These are phyloP conservation scores for Sturnus vulgaris DNA, from an alignment of 2,113 vertebrate genomes.

Conservation along the genomic window DNA sequence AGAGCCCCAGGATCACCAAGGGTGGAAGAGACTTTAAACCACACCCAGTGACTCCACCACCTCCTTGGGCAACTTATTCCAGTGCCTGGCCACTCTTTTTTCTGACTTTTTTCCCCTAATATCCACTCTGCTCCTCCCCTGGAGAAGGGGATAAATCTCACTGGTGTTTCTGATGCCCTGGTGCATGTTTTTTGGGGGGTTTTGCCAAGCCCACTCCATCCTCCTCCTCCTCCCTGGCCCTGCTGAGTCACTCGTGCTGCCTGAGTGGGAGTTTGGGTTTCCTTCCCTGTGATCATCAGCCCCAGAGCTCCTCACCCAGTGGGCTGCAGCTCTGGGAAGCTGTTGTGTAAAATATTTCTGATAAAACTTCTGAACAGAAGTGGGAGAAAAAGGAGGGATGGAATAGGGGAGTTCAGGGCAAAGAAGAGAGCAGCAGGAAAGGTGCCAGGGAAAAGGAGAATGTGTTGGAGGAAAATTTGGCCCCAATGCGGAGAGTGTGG, in stretches of 20 bases:
- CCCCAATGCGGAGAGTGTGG: no score
- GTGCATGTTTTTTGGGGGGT: not conserved
- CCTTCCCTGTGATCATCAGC: not conserved
- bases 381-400: not conserved
- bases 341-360: not conserved
- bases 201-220: not conserved
- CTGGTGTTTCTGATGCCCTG: not conserved
- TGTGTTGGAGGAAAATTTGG: not conserved
- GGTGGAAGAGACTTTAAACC: not conserved
- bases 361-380: not conserved
- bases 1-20: not conserved
- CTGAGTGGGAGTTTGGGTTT: not conserved
- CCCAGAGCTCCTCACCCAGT: not conserved
- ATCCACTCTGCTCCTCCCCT: not conserved
- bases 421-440: not conserved
- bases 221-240: not conserved
- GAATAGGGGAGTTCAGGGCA: not conserved
- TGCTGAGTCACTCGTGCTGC: not conserved
- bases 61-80: not conserved
- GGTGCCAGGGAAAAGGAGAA: not conserved
- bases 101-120: no score
- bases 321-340: not conserved
- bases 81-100: not conserved
- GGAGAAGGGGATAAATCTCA: not conserved
- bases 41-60: not conserved